These are phyloP conservation scores for Chouioia cunea DNA, from an alignment of 2,888 invertebrate genomes.

Conservation along the genomic window DNA sequence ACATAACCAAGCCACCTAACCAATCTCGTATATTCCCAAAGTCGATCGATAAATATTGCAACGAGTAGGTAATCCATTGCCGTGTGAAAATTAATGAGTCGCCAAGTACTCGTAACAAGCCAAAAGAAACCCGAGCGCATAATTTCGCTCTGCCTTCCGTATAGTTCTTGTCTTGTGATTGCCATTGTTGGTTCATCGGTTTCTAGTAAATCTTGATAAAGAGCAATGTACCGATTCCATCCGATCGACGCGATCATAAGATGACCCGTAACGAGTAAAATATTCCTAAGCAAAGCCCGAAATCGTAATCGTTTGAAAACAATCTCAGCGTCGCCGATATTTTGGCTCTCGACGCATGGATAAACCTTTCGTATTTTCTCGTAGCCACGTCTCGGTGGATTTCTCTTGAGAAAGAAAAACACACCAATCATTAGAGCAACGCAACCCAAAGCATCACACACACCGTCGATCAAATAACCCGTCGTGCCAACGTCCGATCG, in stretches of 20 bases:
- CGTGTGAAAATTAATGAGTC: constrained; percentile 84
- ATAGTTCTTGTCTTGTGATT: constrained; percentile 69
- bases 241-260: constrained; percentile 81
- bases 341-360: constrained; percentile 62
- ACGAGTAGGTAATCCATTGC: constrained; percentile 80
- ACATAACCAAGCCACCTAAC: constrained; percentile 81
- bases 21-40: constrained; percentile 81
- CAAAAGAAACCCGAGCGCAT: constrained; percentile 83
- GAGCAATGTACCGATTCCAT: constrained; percentile 87
- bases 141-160: constrained; percentile 72
- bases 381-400: constrained; percentile 81
- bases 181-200: constrained; percentile 68
- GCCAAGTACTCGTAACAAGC: constrained; percentile 81
- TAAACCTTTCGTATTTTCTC: constrained; percentile 72
- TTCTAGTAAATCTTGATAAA: constrained; percentile 84
- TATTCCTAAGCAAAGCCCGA: constrained; percentile 75
- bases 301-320: constrained; percentile 75
- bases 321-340: constrained; percentile 68
- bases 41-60: constrained; percentile 84
- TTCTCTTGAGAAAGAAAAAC: constrained; percentile 77
- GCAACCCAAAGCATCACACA: constrained; percentile 85
- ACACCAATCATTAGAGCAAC: constrained; percentile 80
- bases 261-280: constrained; percentile 78
- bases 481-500: constrained; percentile 83
- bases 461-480: constrained; percentile 86